A percentile compares a stretch with the other conserved stretches of the same genome.
phyloP scores from a whole-genome alignment of 92 coral and sea anemone genomes.

The Scolanthus callimorphus region DNA sequence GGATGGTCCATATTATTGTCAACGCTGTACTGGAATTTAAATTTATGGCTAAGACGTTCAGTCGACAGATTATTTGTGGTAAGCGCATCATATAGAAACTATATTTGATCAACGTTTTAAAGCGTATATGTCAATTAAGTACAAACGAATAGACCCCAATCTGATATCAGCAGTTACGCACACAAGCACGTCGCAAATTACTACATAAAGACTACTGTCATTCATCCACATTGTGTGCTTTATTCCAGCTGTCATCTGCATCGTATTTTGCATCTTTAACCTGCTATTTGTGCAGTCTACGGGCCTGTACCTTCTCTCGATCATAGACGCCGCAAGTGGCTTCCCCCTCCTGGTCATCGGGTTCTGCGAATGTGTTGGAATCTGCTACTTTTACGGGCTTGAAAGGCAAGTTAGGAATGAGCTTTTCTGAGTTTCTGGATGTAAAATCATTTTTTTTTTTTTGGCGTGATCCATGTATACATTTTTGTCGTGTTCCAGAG shows the following conservation, averaged over 20 bases:
- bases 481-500: no score
- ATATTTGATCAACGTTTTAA: no score
- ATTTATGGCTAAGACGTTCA: constrained; percentile 55
- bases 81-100: constrained; percentile 11
- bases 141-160: no score
- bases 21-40: constrained; percentile 51
- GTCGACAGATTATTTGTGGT: constrained; percentile 80
- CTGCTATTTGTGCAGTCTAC: constrained; percentile 70
- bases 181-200: no score
- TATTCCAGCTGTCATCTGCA: constrained; percentile 65
- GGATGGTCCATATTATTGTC: constrained; percentile 71
- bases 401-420: constrained; percentile 72
- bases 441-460: no score
- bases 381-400: constrained; percentile 81
- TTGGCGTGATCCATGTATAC: no score
- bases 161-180: no score
- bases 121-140: no score
- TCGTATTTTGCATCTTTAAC: constrained; percentile 64
- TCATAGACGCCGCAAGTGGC: constrained; percentile 69
- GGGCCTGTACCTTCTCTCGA: constrained; percentile 75
- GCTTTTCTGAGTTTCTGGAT: no score
- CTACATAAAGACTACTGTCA: no score
- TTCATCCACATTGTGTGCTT: no score
- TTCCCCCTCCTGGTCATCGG: constrained; percentile 85
- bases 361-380: constrained; percentile 78